Base-by-base conservation (phyloP, 1,140 invertebrate genomes). In the silkworm (Bombyx mori) region DNA sequence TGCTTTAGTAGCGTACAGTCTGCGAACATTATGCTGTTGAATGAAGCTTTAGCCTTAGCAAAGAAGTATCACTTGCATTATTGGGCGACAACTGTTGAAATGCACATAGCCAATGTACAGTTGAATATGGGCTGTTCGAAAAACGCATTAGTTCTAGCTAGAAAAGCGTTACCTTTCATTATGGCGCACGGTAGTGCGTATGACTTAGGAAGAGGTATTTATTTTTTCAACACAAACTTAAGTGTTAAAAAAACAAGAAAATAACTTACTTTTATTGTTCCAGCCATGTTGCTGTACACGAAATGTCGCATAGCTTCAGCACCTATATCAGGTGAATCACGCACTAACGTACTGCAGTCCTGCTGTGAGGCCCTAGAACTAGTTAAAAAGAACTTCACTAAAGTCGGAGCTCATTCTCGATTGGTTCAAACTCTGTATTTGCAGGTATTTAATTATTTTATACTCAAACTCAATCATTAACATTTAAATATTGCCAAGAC, bases 151-250 rank as follows among this genome's bases (percentile, higher is more conserved):
- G 85, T 89, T 49, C 80, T 95, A 2, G 89, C 95, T 1, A 90
- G 94, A 57, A 90, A 91, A 65, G 90, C 91, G 43, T 90, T 96
- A 66, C 89, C 92, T 0, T 88, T 90, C 48, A 91, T 97, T 48
- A 89, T 96, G 66, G 91, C 94, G 10, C 93, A 97, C 69, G 95
- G 95, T 1, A 93, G 92, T n/a, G 86, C 91, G n/a, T 95, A 92
- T 66, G 95, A 97, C 74, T 90, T 92, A 62, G 94, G 91, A 2
- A 91, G 93, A 81, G 92, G 88, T 85, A 68, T 61, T 52, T 42
- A 54, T 44, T 22, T 42, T 35, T 46, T 55, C 8, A 44, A 51
- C 7, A n/a, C 8, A 42, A 52, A 52, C 8, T 10, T 42, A 42
- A 0, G 26, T 3, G 26, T 35, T 35, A 9, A 42, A 42, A 52